Evolutionary conservation across 1,140 invertebrate genomes (phyloP).

Genomic region (Ooceraea biroi): DNA sequence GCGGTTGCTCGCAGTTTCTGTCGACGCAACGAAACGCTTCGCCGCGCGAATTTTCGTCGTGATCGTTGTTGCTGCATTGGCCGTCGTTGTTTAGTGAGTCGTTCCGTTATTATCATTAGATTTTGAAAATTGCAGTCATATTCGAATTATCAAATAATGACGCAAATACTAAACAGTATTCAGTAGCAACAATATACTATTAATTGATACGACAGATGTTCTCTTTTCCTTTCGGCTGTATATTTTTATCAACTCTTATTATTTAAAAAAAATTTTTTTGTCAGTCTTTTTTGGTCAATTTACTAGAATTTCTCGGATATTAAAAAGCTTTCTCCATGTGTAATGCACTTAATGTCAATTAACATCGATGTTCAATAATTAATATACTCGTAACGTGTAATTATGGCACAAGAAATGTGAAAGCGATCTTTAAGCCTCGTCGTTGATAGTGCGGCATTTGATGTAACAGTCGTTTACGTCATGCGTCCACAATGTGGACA

Average conservation of each 20-base stretch:
- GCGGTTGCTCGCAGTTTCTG: constrained; percentile 40
- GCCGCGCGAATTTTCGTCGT: constrained; percentile 27
- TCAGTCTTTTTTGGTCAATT: too few species aligned
- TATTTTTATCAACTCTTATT: too few species aligned
- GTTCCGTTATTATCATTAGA: neutral
- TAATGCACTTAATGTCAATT: neutral
- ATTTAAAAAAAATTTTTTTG: too few species aligned
- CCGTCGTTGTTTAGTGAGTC: neutral
- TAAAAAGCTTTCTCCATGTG: neutral
- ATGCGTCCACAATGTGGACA: neutral
- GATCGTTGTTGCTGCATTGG: constrained; percentile 3
- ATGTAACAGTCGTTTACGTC: too few species aligned
- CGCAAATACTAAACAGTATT: neutral
- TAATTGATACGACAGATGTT: neutral
- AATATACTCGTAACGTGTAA: neutral
- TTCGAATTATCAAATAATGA: neutral
- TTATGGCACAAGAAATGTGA: neutral
- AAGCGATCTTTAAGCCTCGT: too few species aligned
- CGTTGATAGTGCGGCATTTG: too few species aligned
- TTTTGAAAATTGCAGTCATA: neutral
- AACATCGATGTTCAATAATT: neutral
- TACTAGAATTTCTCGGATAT: neutral
- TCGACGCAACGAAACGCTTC: constrained; percentile 28
- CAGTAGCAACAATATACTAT: neutral
- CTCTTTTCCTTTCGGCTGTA: too few species aligned